Evolutionary conservation across 2,888 invertebrate species (phyloP).

Genomic region (Ischnus inquisitorius): DNA sequence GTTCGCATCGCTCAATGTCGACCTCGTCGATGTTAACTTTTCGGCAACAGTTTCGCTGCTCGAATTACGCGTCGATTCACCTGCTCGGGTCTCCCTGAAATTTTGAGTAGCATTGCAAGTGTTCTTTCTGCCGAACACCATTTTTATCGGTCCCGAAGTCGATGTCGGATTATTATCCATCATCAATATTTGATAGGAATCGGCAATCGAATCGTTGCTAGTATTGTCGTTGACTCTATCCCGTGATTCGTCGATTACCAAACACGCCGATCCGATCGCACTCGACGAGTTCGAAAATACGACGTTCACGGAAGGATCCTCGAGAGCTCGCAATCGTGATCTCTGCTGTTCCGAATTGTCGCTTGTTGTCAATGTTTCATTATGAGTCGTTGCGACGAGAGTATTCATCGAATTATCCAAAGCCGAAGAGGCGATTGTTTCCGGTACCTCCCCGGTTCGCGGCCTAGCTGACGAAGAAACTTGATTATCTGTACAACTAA

Average conservation of each 20-base stretch:
- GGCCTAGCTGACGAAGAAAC: too few species aligned
- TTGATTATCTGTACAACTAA: not conserved
- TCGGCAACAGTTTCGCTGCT: not conserved
- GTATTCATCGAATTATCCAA: not conserved
- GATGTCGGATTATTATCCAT: slow-evolving; percentile 7
- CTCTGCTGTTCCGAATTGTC: not conserved
- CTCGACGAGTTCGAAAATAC: slow-evolving; percentile 31
- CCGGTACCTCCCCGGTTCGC: not conserved
- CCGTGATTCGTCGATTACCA: slow-evolving; percentile 19
- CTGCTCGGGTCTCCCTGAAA: not conserved
- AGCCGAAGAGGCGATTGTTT: not conserved
- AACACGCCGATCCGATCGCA: slow-evolving; percentile 35
- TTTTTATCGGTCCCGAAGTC: slow-evolving; percentile 19
- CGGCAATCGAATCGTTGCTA: not conserved
- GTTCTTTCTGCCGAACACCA: not conserved
- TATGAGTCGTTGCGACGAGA: too few species aligned
- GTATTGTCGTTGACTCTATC: not conserved
- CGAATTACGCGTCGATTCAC: not conserved
- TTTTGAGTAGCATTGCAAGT: not conserved
- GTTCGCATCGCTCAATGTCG: not conserved
- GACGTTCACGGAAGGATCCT: slow-evolving; percentile 55
- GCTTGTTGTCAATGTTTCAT: not conserved
- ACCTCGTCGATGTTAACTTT: not conserved
- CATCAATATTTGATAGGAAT: slow-evolving; percentile 43
- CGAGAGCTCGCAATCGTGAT: slow-evolving; percentile 37